phyloP scores from a whole-genome alignment of 2,888 invertebrate genomes.

The Luperina testacea region DNA sequence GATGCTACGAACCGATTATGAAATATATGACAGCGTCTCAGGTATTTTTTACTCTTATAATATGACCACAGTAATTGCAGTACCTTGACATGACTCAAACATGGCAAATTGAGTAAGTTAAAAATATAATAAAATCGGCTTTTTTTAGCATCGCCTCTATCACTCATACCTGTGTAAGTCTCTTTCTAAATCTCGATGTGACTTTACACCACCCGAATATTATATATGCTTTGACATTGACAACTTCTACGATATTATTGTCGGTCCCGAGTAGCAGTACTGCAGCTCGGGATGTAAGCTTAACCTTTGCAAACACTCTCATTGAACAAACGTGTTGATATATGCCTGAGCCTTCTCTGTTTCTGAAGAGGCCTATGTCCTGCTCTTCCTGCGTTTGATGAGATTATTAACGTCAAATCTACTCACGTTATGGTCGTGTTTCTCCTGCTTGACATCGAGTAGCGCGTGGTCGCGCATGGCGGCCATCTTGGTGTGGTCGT shows the following conservation, averaged over 20 bases:
- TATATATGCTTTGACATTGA: background rate
- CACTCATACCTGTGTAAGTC: background rate
- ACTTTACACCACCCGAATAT: background rate
- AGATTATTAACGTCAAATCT: background rate
- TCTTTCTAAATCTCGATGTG: background rate
- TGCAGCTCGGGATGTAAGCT: background rate
- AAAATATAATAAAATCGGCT: background rate
- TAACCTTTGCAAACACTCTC: background rate
- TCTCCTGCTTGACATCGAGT: conserved; percentile 91
- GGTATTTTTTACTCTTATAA: no score
- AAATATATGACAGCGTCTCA: background rate
- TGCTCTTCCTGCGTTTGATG: background rate
- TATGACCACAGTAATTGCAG: no score
- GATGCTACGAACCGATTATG: conserved; percentile 13
- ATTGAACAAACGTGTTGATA: background rate
- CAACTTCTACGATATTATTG: background rate
- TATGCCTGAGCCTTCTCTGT: background rate
- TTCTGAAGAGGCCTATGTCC: conserved; percentile 2
- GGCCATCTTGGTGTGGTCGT: conserved; percentile 89
- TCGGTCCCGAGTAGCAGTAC: background rate
- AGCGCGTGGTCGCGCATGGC: conserved; percentile 76
- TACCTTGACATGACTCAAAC: background rate
- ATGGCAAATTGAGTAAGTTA: background rate
- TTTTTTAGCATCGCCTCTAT: background rate
- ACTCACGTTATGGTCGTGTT: conserved; percentile 73